A percentile compares a stretch with the other conserved stretches of the same genome.
Evolutionary conservation across 2,888 invertebrate genomes (phyloP).

Genomic region (Temnothorax rugatulus): DNA sequence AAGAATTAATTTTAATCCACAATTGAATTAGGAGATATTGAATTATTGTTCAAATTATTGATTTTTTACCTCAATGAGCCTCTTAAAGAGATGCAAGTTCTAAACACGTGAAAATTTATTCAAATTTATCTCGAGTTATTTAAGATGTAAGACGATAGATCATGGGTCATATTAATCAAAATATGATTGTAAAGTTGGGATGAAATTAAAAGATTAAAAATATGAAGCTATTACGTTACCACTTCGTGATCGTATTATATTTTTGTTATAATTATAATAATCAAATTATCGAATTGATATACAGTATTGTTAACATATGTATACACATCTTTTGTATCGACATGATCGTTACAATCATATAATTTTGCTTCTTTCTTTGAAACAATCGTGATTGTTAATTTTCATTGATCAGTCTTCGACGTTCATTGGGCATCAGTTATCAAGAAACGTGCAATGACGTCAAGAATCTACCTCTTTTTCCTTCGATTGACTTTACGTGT

Average conservation of each 20-base stretch:
- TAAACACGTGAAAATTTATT: not conserved
- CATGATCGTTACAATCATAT: not conserved
- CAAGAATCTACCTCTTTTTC: not conserved
- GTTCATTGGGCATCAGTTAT: not conserved
- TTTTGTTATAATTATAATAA: not conserved
- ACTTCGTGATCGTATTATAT: not conserved
- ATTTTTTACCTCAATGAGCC: not conserved
- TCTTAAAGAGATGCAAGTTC: not conserved
- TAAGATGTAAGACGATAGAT: not conserved
- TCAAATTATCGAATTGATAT: not conserved
- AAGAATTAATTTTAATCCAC: not conserved
- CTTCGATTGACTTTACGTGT: not conserved
- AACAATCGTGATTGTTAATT: not conserved
- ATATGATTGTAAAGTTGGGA: not conserved
- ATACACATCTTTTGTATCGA: not conserved
- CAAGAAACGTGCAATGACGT: not conserved
- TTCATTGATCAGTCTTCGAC: not conserved
- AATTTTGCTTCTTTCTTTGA: not conserved
- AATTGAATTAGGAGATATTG: not conserved
- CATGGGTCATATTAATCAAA: not conserved
- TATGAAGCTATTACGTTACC: not conserved
- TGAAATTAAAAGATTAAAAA: not conserved
- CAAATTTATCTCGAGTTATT: not conserved
- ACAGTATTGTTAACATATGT: not conserved
- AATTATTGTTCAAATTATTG: not conserved